Evolutionary conservation across 2,888 invertebrate species (phyloP), one percentile per base, ranked within the genome.

Genomic region (Caenorhabditis macrosperma): DNA sequence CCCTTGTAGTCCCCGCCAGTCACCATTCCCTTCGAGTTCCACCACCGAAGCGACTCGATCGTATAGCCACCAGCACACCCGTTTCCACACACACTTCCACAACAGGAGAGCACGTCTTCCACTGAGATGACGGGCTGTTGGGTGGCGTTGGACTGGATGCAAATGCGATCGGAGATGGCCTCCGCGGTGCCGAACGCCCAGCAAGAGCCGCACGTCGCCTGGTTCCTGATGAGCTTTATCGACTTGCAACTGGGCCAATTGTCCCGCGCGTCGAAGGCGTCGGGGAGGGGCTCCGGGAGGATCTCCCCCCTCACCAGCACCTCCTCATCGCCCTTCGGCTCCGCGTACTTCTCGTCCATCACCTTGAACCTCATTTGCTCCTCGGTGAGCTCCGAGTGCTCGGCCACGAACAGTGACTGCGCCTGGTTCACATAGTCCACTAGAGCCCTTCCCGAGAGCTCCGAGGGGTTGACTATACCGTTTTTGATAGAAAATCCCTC

Each of bases 151-250:
- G 91, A 90, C 24, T 88, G 85, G 75, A 92, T 91, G 82, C 92
- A 92, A 61, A 91, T 89, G 57, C 92, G 85, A 85, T 92, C 92
- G 17, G 91, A 89, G 88, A 92, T 92, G 38, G 92, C 91, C 78
- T 91, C 91, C 10, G 91, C 92, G 35, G 92, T 91, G 41, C 91
- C 92, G 82, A 92, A 91, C 0, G 92, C 92, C 95, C 95, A 95
- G 91, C 96, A 96, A 1, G 72, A 33, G 9, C 72, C 72, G 22
- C 72, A 72, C 0, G 72, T 64, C 1, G 72, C 61, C 28, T 82
- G 82, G 28, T 82, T 76, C 0, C 79, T 38, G 54, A 82, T 74
- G 92, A 95, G 94, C 61, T 63, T 59, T 12, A 82, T 64, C 2
- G 72, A 67, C 12, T 54, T 46, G 54, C 82, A 82, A 9, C 59